Evolutionary conservation across 2,888 invertebrate genomes (phyloP), one percentile per base, ranked within the genome.

Genomic region (Phymatocera aterrima): DNA sequence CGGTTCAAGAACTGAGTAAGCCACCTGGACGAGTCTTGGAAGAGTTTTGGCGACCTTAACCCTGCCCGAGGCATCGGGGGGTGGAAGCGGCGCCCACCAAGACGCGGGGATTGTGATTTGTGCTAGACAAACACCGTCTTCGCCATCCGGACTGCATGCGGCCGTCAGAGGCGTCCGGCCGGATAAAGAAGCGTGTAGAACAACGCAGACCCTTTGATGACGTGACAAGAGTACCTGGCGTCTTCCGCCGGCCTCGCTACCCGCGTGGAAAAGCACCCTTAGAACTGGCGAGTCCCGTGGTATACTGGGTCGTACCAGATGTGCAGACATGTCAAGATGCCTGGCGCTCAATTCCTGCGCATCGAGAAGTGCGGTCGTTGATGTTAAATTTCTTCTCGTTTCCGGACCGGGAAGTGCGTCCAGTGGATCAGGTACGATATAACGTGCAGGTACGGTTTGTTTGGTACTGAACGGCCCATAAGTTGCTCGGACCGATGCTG

Each of bases 401-500:
- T 91, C 91, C 77, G 90, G 83, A 0, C 85, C 86, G 1, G 93
- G 92, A 21, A 91, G 82, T 40, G 93, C 93, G 86, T 96, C 96
- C 80, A 96, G 91, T 0, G 95, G 95, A 90, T 97, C 97, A 5
- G 97, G 97, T 72, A 97, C 96, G 80, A 97, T 95, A 88, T 96
- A 97, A 57, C 96, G 93, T 1, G 97, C 97, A 51, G 97, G 97
- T 51, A 98, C 97, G 0, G 97, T 97, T 91, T 98, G 97, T 88
- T 97, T 97, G 77, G 97, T 98, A 84, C 97, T 97, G 91, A 98
- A 98, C 6, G 98, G 98, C 3, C 98, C 98, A 89, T 98, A 98
- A 54, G 96, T 96, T 70, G 98, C 98, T 80, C 97, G 93, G 57
- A 98, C 96, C 31, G 97, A 97, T 43, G 97, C 97, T 31, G 98